These are phyloP conservation scores for Pristionchus exspectatus DNA, from an alignment of 2,888 invertebrate genomes.

Conservation along the genomic window DNA sequence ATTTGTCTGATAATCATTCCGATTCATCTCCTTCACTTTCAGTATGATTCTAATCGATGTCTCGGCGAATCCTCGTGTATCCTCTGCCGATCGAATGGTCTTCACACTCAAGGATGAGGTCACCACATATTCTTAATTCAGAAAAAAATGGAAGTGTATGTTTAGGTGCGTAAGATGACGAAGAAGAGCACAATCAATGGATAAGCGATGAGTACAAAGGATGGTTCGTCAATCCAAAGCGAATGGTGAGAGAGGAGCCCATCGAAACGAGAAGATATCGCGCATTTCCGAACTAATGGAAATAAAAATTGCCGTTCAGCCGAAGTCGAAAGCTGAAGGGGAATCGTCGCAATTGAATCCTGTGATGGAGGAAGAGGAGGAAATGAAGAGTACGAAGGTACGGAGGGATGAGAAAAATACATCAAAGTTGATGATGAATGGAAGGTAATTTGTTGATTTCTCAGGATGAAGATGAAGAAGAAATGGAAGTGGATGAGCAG, in stretches of 20 bases:
- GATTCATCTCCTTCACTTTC: not conserved
- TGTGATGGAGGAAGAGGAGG: conserved; percentile 40
- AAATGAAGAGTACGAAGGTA: conserved; percentile 31
- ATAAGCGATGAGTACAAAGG: conserved; percentile 21
- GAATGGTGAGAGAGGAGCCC: not conserved
- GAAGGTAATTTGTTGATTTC: no score
- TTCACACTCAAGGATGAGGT: conserved; percentile 32
- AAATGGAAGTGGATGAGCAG: conserved; percentile 39
- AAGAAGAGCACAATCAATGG: conserved; percentile 38
- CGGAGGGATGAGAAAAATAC: not conserved
- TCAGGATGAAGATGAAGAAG: conserved; percentile 46
- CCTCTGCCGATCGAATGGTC: conserved; percentile 45
- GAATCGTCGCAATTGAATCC: not conserved
- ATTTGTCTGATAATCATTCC: not conserved
- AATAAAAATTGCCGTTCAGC: not conserved
- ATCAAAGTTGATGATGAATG: not conserved
- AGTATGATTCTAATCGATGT: conserved; percentile 24
- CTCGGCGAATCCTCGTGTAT: conserved; percentile 45
- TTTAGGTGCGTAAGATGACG: conserved; percentile 26
- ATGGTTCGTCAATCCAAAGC: conserved; percentile 3
- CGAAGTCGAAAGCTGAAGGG: not conserved
- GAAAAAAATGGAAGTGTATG: no score
- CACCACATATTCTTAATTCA: no score
- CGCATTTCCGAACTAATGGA: not conserved
- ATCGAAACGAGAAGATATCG: not conserved